Base-by-base conservation (phyloP, 2,797 vertebrate genomes). In the Pipistrellus pygmaeus region DNA sequence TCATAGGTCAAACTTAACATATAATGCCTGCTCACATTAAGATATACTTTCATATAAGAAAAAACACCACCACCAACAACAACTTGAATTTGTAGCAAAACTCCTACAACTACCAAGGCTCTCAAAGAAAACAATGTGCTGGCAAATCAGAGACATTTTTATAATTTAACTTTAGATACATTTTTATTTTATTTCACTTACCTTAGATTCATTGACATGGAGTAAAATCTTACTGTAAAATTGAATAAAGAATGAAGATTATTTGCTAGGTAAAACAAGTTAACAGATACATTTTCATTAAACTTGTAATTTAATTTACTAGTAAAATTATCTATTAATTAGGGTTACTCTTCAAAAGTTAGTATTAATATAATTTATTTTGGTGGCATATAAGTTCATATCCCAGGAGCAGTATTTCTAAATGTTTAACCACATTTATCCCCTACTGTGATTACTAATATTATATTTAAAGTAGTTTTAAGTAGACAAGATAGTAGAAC, bases 181-280 rank as follows among this genome's bases (percentile, higher is more conserved):
- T 12, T 55, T 86, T 86, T 88, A n/a, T 86, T 86, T 88, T 30
- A 71, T 94, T 91, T 91, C 60, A 62, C 11, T 88, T 84, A 48
- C 55, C 10, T 93, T 88, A 80, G 86, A 66, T 93, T 71, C 75
- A 3, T 77, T 90, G 8, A 44, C 11, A 25, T 35, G 57, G 51
- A 92, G 25, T 60, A 64, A 91, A 77, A 90, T 18, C 13, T 68
- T 71, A 55, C 5, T 30, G 9, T 76, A 91, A 69, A 55, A 41
- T 4, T 41, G 2, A 87, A 78, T 73, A 53, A 92, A 62, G 41
- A 46, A 57, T 73, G 20, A 18, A 55, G 27, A 41, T 55, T 68
- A 41, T 35, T 83, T 84, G 38, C 6, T 30, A 75, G 53, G 23
- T 86, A 18, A 86, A 82, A 92, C 9, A 78, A 87, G 6, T 66